Base-by-base conservation (phyloP, 2,113 vertebrate species). In the Poicephalus meyeri region DNA sequence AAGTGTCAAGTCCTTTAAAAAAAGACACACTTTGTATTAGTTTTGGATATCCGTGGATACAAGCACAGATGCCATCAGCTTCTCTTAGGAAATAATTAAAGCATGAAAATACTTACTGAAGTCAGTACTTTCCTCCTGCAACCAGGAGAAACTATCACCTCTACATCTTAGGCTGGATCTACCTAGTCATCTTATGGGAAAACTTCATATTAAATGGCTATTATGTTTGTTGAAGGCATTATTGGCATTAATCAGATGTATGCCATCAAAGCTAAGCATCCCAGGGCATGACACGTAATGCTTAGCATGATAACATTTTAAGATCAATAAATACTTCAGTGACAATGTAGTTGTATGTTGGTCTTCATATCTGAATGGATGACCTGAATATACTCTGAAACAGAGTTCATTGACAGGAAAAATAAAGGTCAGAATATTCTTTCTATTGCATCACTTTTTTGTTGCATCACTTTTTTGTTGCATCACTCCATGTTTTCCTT, bases 151-250 rank as follows among this genome's bases (percentile, higher is more conserved):
- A 39, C 44, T 29, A 28, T 80, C 56, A 71, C n/a, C 37, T 78
- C 65, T 69, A 5, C 7, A 35, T 83, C 44, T 81, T 66, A 81
- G 42, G 24, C 55, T 4, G 2, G 17, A 74, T 50, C 61, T 91
- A 12, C 7, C 52, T 41, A 23, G 13, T 29, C 52, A n/a, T 88
- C 64, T 70, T 70, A 29, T 5, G 25, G 80, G 31, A 92, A 88
- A 72, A 21, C 28, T 85, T 84, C 86, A 35, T 19, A 44, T 79
- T 78, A 81, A 78, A 90, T 68, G 24, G 17, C 28, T 78, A 14
- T 63, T 84, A 23, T 24, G 15, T 94, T 79, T 94, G 56, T 80
- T 91, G 66, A 81, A 94, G 73, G 47, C 77, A 25, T 76, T 96
- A 74, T 72, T 88, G 56, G 28, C 69, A 72, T 80, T 93, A 81